Conservation (phyloP, 2,113 vertebrate species). For the Donacobius atricapilla region DNA sequence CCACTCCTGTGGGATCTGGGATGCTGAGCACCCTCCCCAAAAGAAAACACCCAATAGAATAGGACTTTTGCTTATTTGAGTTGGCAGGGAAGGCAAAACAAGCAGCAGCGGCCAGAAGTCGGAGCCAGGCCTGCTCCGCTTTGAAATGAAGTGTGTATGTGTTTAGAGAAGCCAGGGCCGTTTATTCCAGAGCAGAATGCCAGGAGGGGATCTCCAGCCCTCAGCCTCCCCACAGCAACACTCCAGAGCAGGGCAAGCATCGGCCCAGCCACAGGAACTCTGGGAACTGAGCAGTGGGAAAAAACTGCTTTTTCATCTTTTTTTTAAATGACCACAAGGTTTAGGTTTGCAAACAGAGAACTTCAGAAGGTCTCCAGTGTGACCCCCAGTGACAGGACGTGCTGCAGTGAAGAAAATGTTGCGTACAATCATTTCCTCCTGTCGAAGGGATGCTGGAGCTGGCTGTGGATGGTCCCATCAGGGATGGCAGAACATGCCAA, state of each 20-base stretch:
- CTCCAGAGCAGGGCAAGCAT: not conserved
- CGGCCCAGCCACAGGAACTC: not conserved
- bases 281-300: not conserved
- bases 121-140: not conserved
- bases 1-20: accelerated
- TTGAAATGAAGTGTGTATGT: not conserved
- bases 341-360: not conserved
- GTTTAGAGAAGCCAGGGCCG: not conserved
- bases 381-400: not conserved
- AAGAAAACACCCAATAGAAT: not conserved
- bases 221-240: not conserved
- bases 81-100: conserved; percentile 21
- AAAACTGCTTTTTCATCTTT: not conserved
- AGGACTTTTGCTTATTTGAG: conserved; percentile 5
- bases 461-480: accelerated
- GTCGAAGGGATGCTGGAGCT: not conserved
- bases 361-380: not conserved
- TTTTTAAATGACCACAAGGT: not conserved
- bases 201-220: not conserved
- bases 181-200: not conserved
- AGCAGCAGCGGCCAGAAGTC: not conserved
- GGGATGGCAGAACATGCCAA: not conserved
- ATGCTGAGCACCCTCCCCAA: not conserved
- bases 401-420: not conserved
- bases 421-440: not conserved